Percentiles rank a stretch among this genome's conserved stretches.
These are phyloP conservation scores for Bergia sp. DNA, from an alignment of 92 coral and sea anemone genomes.

Conservation along the genomic window DNA sequence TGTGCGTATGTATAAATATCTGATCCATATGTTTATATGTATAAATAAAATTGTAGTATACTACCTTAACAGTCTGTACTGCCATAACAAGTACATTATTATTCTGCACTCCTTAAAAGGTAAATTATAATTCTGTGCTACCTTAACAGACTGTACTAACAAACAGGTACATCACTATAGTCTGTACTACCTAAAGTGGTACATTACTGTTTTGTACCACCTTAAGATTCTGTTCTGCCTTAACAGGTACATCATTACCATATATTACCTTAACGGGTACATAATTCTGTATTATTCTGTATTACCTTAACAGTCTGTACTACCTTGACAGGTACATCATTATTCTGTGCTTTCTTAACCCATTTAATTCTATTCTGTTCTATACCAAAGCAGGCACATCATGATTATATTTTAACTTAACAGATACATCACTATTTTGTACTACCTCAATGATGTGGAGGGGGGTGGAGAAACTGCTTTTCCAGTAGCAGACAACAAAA, in stretches of 20 bases:
- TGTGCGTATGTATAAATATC: neutral
- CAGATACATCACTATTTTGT: constrained; percentile 69
- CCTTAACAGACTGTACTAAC: constrained; percentile 30
- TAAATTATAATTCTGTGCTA: constrained; percentile 68
- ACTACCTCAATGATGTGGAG: constrained; percentile 75
- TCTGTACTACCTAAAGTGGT: constrained; percentile 35
- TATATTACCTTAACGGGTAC: too few relatives aligned
- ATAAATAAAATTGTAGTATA: neutral
- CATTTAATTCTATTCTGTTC: neutral
- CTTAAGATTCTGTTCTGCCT: too few relatives aligned
- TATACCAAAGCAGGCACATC: neutral
- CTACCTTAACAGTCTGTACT: neutral
- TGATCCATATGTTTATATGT: neutral
- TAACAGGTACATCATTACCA: too few relatives aligned
- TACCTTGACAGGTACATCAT: constrained; percentile 55
- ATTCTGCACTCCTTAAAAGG: constrained; percentile 58
- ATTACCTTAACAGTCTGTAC: neutral
- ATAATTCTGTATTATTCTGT: neutral
- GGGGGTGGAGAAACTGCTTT: constrained; percentile 85
- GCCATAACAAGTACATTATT: constrained; percentile 53
- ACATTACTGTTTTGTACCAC: constrained; percentile 67
- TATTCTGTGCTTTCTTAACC: constrained; percentile 50
- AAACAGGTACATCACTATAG: neutral
- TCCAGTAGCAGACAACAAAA: constrained; percentile 77
- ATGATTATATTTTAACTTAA: neutral